A percentile compares a stretch with the other conserved stretches of the same genome.
Evolutionary conservation across 2,113 vertebrate species (phyloP).

Genomic region (Xerus inauris): DNA sequence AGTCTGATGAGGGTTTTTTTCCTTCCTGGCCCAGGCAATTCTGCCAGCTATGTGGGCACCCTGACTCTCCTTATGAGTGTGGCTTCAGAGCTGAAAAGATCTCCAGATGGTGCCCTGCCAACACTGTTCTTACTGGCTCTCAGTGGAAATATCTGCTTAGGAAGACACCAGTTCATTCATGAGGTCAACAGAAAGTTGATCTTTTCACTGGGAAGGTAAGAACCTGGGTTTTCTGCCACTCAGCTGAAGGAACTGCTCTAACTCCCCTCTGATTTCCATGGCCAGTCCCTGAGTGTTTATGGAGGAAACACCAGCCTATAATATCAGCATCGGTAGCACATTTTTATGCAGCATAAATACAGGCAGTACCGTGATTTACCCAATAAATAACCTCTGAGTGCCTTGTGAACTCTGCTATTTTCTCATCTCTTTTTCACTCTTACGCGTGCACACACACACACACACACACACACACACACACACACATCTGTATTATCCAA

Average conservation of each 20-base stretch:
- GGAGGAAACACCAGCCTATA: background rate
- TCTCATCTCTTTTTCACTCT: background rate
- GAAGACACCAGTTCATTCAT: background rate
- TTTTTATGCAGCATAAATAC: background rate
- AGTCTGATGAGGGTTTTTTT: background rate
- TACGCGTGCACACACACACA: too few relatives aligned
- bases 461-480: too few relatives aligned
- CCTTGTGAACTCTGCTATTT: background rate
- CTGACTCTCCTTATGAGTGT: background rate
- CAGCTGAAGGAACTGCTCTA: background rate
- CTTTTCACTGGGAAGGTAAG: background rate
- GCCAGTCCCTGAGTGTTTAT: background rate
- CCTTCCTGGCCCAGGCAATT: background rate
- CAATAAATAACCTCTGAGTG: background rate
- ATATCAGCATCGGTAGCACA: background rate
- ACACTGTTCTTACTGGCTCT: background rate
- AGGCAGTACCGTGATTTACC: background rate
- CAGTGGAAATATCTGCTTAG: background rate
- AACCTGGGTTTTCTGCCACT: background rate
- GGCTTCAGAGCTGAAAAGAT: background rate
- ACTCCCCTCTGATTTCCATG: background rate
- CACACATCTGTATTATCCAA: background rate
- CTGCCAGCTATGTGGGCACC: background rate
- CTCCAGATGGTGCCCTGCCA: background rate
- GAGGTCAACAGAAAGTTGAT: background rate